A percentile compares a stretch with the other conserved stretches of the same genome.
Evolutionary conservation across 2,888 invertebrate genomes (phyloP).

Genomic region (Agrochola lota): DNA sequence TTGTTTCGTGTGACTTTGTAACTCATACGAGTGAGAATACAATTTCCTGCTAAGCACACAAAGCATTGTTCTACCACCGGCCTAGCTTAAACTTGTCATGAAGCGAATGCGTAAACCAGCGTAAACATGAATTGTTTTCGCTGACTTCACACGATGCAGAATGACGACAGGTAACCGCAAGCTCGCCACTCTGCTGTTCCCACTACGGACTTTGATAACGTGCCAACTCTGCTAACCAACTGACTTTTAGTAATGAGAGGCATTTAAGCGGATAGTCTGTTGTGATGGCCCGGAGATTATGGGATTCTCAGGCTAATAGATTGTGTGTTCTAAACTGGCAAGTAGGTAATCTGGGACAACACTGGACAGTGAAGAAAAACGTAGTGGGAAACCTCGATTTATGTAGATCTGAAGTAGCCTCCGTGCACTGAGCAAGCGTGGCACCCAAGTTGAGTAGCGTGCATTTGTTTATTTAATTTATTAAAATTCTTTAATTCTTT

Average conservation of each 20-base stretch:
- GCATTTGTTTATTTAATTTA: too few relatives aligned
- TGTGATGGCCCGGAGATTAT: slow-evolving; percentile 27
- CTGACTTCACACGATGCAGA: slow-evolving; percentile 25
- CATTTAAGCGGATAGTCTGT: slow-evolving; percentile 2
- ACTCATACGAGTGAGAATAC: not conserved
- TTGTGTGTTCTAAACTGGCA: slow-evolving; percentile 1
- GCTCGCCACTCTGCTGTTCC: slow-evolving; percentile 11
- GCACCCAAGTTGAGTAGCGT: too few relatives aligned
- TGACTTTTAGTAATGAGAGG: slow-evolving; percentile 43
- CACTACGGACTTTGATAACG: slow-evolving; percentile 29
- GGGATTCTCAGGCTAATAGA: slow-evolving; percentile 4
- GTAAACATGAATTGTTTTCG: slow-evolving; percentile 38
- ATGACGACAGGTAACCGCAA: slow-evolving; percentile 50
- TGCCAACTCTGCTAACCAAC: slow-evolving; percentile 34
- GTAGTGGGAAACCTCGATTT: not conserved
- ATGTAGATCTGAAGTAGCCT: not conserved
- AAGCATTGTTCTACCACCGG: not conserved
- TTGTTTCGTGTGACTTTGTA: not conserved
- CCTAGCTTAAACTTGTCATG: not conserved
- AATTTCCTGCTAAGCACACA: not conserved
- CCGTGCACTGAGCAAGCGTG: not conserved
- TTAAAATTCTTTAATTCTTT: too few relatives aligned
- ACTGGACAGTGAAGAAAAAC: not conserved
- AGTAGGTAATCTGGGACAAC: slow-evolving; percentile 16
- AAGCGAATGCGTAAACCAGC: not conserved